Conservation (phyloP, 2,888 invertebrate species). For the Celastrina argiolus region DNA sequence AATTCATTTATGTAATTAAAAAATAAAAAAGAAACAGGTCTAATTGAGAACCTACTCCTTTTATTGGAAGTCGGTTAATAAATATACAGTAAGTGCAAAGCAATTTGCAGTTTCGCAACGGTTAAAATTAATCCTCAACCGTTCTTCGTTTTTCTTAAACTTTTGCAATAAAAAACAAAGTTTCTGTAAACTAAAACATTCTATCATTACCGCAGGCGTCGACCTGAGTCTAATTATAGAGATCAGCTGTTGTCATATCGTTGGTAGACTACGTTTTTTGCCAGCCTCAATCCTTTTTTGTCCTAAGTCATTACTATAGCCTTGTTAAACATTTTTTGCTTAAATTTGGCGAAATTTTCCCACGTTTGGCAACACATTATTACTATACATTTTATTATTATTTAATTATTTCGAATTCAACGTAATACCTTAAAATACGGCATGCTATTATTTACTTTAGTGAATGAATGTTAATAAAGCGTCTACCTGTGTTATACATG, state of each 20-base stretch:
- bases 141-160: background rate
- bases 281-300: background rate
- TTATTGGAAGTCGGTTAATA: too few relatives aligned
- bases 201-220: background rate
- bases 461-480: background rate
- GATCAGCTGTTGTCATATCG: conserved; percentile 2
- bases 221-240: conserved; percentile 3
- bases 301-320: background rate
- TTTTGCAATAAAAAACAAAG: background rate
- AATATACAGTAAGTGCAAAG: too few relatives aligned
- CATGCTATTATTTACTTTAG: background rate
- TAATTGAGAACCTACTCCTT: too few relatives aligned
- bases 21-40: too few relatives aligned
- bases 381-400: background rate
- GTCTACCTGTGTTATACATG: background rate
- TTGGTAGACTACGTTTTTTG: background rate
- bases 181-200: background rate
- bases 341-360: background rate
- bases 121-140: background rate
- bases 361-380: conserved; percentile 1
- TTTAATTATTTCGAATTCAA: background rate
- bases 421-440: background rate
- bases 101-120: background rate
- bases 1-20: too few relatives aligned
- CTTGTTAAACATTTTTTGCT: background rate